phyloP scores from a whole-genome alignment of 2,113 vertebrate species.

The Mormoops blainvillei region DNA sequence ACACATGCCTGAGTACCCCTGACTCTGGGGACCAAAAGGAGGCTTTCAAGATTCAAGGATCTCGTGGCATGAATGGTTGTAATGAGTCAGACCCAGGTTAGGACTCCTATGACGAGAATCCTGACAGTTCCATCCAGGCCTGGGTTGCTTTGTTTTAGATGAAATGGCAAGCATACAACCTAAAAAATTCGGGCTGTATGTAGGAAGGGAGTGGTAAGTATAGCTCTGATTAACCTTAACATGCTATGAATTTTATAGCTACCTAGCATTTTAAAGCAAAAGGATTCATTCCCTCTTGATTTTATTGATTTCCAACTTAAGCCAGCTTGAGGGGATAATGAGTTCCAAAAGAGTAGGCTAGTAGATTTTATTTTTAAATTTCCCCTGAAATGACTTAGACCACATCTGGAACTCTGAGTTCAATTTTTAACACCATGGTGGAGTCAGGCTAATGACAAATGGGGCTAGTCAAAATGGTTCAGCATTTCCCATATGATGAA shows the following conservation, averaged over 20 bases:
- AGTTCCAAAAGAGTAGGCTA: background rate
- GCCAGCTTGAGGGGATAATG: background rate
- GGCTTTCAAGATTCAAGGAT: background rate
- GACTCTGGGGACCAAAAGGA: background rate
- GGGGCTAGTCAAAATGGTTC: background rate
- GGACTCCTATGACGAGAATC: background rate
- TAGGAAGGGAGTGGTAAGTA: background rate
- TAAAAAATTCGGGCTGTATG: background rate
- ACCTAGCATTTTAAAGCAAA: background rate
- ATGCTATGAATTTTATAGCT: background rate
- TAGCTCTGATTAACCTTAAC: background rate
- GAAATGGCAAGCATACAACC: background rate
- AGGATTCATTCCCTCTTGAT: background rate
- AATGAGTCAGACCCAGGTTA: background rate
- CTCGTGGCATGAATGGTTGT: background rate
- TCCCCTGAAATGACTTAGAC: background rate
- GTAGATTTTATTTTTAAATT: background rate
- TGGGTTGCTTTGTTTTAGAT: background rate
- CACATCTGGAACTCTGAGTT: background rate
- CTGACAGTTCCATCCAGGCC: background rate
- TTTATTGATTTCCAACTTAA: background rate
- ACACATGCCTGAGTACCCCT: background rate
- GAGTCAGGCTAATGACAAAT: background rate
- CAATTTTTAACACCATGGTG: background rate
- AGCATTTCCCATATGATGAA: background rate